A percentile compares a stretch with the other conserved stretches of the same genome.
Conservation (phyloP, 1,140 invertebrate species). For the Macrocentrus cingulum region DNA sequence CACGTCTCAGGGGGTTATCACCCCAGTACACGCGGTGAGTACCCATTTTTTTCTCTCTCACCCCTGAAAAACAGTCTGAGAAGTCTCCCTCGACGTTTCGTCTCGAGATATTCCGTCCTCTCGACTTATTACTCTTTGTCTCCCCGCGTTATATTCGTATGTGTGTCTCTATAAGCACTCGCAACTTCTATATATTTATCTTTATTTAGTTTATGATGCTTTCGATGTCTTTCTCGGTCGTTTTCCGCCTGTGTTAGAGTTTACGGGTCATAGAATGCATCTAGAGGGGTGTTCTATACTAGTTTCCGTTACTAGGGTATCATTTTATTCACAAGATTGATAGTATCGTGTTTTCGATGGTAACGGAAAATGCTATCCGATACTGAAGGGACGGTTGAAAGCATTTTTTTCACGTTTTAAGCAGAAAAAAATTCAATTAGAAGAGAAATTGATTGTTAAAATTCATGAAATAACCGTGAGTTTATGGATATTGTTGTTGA, state of each 20-base stretch:
- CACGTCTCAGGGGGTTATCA: slow-evolving; percentile 30
- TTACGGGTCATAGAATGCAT: slow-evolving; percentile 12
- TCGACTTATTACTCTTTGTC: slow-evolving; percentile 18
- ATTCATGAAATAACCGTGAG: no score
- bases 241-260: slow-evolving; percentile 13
- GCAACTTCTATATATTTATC: not conserved
- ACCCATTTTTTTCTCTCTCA: not conserved
- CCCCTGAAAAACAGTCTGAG: not conserved
- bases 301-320: slow-evolving; percentile 1
- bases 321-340: slow-evolving; percentile 9
- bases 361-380: not conserved
- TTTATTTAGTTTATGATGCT: slow-evolving; percentile 8
- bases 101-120: not conserved
- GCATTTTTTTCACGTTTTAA: no score
- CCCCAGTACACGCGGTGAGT: slow-evolving; percentile 29
- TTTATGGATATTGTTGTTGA: no score
- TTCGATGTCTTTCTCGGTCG: not conserved
- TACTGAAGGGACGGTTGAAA: not conserved
- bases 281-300: slow-evolving; percentile 1
- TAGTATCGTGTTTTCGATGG: not conserved
- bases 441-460: no score
- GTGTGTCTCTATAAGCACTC: not conserved
- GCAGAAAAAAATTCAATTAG: no score
- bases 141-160: not conserved
- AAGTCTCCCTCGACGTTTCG: not conserved